Base-by-base conservation (phyloP, 92 coral and sea anemone genomes). In the Desmophyllum pertusum region DNA sequence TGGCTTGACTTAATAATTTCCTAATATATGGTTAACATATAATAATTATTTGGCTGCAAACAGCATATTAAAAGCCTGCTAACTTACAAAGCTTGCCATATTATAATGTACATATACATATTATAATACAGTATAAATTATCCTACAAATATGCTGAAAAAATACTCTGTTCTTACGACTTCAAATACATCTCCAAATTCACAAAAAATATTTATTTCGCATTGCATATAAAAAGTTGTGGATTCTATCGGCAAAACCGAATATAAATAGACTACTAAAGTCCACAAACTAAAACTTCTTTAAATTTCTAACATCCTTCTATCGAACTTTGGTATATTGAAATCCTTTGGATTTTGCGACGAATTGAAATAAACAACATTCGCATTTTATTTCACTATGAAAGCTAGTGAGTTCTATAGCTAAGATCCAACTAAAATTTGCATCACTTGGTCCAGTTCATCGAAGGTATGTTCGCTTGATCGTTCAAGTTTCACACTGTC, bases 401-500 rank as follows among this genome's bases (percentile, higher is more conserved):
- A 80, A 80, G 45, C 31, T 1, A 35, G 45, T 6, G 31, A 36
- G 27, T 15, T 17, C 45, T 50, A 6, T 35, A 71, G 31, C 67
- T 72, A 82, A 40, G 98, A 94, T 17, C 98, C 98, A 19, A 96
- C 99, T 70, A 96, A 88, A 83, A 96, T 90, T 88, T 96, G 99
- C 96, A 96, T 96, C 18, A 96, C 98, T 89, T 96, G 99, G 77
- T 96, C 99, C 21, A 96, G 89, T 77, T 96, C 99, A 67, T 96
- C 99, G 53, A 92, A 85, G 21, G 81, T 61, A 80, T 84, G 85
- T 66, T 96, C 99, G 53, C 78, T 87, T 46, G 88, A 40, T 68
- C 95, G 83, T 71, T 87, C 98, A 23, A 93, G 86, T 78, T 92
- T 96, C 45, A 96, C 38, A 75, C 94, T 95, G 21, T 92, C 93